Conservation (phyloP, 2,888 invertebrate genomes). For the Heliconius hortense region DNA sequence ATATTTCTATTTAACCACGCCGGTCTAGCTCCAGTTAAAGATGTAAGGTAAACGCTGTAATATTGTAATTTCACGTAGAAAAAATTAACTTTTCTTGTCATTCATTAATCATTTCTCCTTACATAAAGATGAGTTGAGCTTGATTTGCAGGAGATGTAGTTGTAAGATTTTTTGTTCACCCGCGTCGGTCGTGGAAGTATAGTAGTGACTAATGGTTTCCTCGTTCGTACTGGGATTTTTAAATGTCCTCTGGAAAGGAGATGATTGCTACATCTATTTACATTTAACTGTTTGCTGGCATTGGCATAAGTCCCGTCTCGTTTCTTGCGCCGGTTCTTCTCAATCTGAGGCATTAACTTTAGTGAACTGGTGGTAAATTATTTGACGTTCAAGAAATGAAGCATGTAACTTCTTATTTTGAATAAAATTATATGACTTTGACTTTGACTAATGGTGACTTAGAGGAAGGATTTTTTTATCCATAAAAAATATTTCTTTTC, state of each 20-base stretch:
- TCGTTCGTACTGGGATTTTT: constrained; percentile 19
- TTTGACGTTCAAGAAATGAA: no score
- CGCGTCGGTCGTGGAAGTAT: neutral
- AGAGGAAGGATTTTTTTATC: neutral
- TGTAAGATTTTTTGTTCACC: constrained; percentile 13
- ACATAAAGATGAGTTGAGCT: neutral
- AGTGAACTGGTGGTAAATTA: no score
- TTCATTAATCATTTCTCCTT: neutral
- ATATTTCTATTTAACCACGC: no score
- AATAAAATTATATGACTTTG: no score
- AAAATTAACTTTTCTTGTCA: neutral
- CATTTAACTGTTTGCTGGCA: neutral
- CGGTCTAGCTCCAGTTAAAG: no score
- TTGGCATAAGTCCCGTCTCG: no score
- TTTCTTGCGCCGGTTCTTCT: no score
- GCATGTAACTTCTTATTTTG: no score
- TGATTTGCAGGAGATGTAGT: constrained; percentile 19
- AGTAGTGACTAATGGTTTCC: constrained; percentile 27
- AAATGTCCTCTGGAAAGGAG: constrained; percentile 26
- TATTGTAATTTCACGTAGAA: neutral
- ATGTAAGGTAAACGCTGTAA: neutral
- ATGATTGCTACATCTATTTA: neutral
- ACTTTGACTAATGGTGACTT: neutral
- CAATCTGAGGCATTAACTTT: no score
- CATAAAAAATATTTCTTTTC: neutral